phyloP scores from a whole-genome alignment of 2,888 invertebrate genomes.

The Cosmia pyralina region DNA sequence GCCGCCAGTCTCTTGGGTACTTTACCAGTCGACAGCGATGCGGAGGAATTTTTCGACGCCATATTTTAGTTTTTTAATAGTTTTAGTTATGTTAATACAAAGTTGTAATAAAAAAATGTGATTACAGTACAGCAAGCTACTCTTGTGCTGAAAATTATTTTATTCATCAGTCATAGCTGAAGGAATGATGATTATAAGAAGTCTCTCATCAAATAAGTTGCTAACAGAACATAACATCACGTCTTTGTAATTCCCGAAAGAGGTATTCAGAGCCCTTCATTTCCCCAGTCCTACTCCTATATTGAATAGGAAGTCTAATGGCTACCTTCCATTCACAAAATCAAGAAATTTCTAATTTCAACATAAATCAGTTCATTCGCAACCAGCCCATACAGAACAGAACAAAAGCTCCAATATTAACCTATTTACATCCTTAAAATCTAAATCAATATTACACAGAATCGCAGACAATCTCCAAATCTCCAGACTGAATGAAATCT shows the following conservation, averaged over 20 bases:
- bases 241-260: background rate
- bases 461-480: conserved; percentile 69
- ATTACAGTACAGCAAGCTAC: background rate
- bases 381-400: background rate
- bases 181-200: background rate
- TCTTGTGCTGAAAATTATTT: background rate
- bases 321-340: background rate
- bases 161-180: background rate
- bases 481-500: conserved; percentile 83
- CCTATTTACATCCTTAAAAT: conserved; percentile 16
- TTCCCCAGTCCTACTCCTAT: no score
- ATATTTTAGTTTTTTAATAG: no score
- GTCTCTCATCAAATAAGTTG: background rate
- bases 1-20: no score
- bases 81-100: no score
- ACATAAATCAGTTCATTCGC: background rate
- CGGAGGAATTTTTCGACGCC: no score
- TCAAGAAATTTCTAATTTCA: no score
- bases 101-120: background rate
- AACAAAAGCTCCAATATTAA: conserved; percentile 9
- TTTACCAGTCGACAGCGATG: no score
- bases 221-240: background rate
- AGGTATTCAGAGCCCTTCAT: background rate
- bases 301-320: background rate
- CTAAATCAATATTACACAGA: conserved; percentile 62